Evolutionary conservation across 2,888 invertebrate genomes (phyloP).

Genomic region (Cryptus armator): DNA sequence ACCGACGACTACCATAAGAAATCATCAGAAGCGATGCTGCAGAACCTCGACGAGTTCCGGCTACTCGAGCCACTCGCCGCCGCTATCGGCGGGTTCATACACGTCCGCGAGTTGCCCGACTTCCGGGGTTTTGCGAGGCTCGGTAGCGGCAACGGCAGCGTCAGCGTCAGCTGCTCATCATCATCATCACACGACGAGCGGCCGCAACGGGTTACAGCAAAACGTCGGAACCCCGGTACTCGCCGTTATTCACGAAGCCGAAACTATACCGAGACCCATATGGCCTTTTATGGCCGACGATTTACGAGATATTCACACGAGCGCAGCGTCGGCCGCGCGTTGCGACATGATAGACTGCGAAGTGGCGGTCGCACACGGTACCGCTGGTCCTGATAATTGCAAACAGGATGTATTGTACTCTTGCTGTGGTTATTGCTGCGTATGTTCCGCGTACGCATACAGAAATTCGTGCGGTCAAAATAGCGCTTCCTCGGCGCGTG

Average conservation of each 20-base stretch:
- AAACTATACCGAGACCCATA: conserved; percentile 79
- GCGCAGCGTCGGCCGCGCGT: conserved; percentile 41
- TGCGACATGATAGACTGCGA: conserved; percentile 66
- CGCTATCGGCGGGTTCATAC: conserved; percentile 77
- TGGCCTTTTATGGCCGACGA: conserved; percentile 75
- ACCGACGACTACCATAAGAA: conserved; percentile 66
- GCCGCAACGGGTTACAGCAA: conserved; percentile 46
- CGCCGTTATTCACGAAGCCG: conserved; percentile 79
- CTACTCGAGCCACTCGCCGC: conserved; percentile 80
- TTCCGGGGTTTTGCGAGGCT: conserved; percentile 49
- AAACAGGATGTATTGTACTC: conserved; percentile 62
- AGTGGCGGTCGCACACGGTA: conserved; percentile 37
- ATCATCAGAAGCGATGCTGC: conserved; percentile 77
- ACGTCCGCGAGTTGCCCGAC: conserved; percentile 73
- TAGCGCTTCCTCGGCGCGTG: conserved; percentile 71
- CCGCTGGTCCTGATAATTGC: conserved; percentile 18
- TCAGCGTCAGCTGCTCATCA: conserved; percentile 30
- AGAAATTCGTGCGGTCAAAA: conserved; percentile 47
- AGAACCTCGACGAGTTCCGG: conserved; percentile 81
- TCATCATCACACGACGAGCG: conserved; percentile 4
- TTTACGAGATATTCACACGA: conserved; percentile 54
- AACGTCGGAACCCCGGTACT: conserved; percentile 69
- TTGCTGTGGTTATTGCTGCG: conserved; percentile 75
- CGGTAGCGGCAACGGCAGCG: conserved; percentile 9
- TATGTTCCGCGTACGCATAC: conserved; percentile 70